A percentile compares a stretch with the other conserved stretches of the same genome.
Evolutionary conservation across 2,797 vertebrate species (phyloP).

Genomic region (Anomalospiza imberbis): DNA sequence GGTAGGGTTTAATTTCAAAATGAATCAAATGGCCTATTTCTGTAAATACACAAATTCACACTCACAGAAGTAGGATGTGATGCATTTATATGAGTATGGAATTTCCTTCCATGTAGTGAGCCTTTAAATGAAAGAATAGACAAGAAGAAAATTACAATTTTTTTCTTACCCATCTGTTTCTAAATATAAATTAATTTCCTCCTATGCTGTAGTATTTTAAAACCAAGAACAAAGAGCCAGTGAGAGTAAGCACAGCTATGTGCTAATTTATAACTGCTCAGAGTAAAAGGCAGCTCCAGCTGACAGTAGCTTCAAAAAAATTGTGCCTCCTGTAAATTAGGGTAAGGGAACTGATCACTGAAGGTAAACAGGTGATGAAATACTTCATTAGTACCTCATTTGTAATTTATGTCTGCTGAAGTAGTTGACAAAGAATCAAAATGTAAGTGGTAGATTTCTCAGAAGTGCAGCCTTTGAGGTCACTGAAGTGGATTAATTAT

Average conservation of each 20-base stretch:
- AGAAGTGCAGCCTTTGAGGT: constrained; percentile 75
- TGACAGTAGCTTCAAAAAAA: constrained; percentile 67
- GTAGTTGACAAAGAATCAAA: constrained; percentile 73
- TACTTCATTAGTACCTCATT: constrained; percentile 75
- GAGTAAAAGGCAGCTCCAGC: constrained; percentile 60
- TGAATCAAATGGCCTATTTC: background rate
- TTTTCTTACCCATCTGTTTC: background rate
- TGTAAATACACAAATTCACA: background rate
- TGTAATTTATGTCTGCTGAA: constrained; percentile 72
- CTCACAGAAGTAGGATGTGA: background rate
- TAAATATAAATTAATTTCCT: background rate
- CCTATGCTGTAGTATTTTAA: background rate
- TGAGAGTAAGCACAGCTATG: constrained; percentile 48
- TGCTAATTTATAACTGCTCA: constrained; percentile 65
- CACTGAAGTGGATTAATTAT: constrained; percentile 74
- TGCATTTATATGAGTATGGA: background rate
- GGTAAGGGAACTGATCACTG: constrained; percentile 61
- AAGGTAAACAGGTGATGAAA: constrained; percentile 77
- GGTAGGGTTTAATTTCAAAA: background rate
- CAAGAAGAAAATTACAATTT: background rate
- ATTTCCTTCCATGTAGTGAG: background rate
- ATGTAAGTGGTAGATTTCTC: constrained; percentile 67
- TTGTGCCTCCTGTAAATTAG: constrained; percentile 65
- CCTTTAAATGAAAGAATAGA: background rate
- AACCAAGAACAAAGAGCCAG: constrained; percentile 30